Percentiles rank a stretch among this genome's conserved stretches.
phyloP scores from a whole-genome alignment of 2,113 vertebrate genomes.

The Ophthalmotilapia sp. region DNA sequence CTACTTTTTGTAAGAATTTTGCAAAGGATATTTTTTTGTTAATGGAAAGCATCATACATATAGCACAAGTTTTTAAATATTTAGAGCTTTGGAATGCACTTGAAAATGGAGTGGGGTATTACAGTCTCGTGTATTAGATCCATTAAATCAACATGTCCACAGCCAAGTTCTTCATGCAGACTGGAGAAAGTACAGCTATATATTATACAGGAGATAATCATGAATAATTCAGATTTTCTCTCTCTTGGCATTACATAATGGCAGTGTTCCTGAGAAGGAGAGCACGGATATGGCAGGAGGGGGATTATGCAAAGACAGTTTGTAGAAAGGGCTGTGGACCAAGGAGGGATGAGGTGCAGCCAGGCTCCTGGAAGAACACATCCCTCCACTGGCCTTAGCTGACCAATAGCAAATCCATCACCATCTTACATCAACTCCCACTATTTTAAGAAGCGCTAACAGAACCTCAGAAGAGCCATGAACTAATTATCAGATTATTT shows the following conservation, averaged over 20 bases:
- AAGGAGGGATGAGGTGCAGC: background rate
- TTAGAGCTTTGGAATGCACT: background rate
- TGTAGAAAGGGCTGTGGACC: background rate
- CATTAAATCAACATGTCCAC: background rate
- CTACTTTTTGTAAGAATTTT: background rate
- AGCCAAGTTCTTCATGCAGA: background rate
- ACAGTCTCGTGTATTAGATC: background rate
- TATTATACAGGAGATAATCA: constrained; percentile 53
- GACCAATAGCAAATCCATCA: background rate
- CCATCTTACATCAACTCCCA: background rate
- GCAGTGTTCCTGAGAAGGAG: background rate
- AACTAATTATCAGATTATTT: background rate
- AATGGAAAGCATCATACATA: background rate
- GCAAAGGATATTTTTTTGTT: background rate
- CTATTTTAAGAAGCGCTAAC: background rate
- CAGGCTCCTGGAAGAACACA: background rate
- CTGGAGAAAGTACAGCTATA: constrained; percentile 16
- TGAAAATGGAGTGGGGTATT: background rate
- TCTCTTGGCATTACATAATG: constrained; percentile 47
- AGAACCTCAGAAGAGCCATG: background rate
- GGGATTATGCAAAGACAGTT: background rate
- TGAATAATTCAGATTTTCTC: constrained; percentile 53
- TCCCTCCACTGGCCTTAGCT: background rate
- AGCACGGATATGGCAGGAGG: background rate
- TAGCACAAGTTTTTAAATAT: background rate